phyloP scores from a whole-genome alignment of 2,797 vertebrate species.

The Arrhamphus sclerolepis region DNA sequence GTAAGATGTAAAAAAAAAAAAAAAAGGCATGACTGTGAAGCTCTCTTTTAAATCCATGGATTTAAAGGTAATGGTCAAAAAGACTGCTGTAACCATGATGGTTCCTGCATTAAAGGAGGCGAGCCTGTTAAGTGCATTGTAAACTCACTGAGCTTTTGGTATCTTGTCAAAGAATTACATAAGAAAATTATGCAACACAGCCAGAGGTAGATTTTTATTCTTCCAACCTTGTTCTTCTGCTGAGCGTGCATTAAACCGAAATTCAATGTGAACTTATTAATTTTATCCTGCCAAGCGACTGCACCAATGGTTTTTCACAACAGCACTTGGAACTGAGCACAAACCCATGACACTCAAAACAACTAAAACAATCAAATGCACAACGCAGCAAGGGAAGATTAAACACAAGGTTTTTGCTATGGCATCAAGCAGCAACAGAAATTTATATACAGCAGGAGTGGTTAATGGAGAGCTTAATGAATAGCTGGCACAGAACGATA shows the following conservation, averaged over 20 bases:
- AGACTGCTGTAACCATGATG: background rate
- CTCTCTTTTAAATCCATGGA: background rate
- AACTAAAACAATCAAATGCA: too few relatives aligned
- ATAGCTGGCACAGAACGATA: background rate
- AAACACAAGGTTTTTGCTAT: too few relatives aligned
- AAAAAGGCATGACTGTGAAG: background rate
- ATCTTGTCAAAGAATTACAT: constrained; percentile 21
- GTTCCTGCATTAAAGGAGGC: background rate
- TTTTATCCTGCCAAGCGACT: background rate
- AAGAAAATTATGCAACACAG: constrained; percentile 26
- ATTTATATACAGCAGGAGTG: background rate
- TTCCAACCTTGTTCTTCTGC: constrained; percentile 14
- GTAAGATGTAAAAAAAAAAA: background rate
- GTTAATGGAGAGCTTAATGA: background rate
- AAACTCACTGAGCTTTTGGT: constrained; percentile 3
- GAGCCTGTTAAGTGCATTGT: background rate
- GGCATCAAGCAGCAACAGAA: too few relatives aligned
- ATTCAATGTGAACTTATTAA: constrained; percentile 17
- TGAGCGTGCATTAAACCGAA: constrained; percentile 34
- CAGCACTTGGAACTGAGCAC: too few relatives aligned
- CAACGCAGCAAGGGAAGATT: too few relatives aligned
- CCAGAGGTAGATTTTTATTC: constrained; percentile 1
- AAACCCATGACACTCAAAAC: too few relatives aligned
- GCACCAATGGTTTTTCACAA: too few relatives aligned
- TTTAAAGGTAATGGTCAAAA: background rate